Evolutionary conservation across 2,888 invertebrate genomes (phyloP).

Genomic region (Glaucopsyche alexis): DNA sequence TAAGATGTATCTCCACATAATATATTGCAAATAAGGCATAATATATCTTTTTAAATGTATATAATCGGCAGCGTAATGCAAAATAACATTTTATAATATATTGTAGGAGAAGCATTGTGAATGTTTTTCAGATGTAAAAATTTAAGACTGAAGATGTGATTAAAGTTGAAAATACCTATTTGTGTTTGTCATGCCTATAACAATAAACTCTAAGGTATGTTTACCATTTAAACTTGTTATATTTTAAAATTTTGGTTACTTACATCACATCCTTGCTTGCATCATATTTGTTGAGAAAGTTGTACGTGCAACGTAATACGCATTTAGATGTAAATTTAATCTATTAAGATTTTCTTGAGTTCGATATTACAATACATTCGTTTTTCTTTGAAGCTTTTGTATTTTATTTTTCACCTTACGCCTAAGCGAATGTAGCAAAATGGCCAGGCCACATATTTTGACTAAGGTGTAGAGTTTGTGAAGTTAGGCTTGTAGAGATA

Average conservation of each 20-base stretch:
- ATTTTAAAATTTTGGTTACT: background rate
- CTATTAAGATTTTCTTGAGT: background rate
- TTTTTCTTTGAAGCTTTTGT: background rate
- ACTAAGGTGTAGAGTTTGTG: no score
- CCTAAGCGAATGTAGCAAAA: no score
- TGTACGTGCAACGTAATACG: background rate
- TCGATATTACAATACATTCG: background rate
- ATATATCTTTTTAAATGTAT: background rate
- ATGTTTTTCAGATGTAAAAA: background rate
- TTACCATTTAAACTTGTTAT: background rate
- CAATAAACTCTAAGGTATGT: background rate
- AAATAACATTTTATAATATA: background rate
- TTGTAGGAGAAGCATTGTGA: background rate
- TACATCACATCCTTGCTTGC: background rate
- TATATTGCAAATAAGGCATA: background rate
- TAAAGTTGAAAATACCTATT: background rate
- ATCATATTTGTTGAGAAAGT: background rate
- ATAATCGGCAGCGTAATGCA: background rate
- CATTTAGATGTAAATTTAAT: background rate
- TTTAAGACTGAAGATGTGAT: constrained; percentile 3
- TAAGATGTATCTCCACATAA: constrained; percentile 1
- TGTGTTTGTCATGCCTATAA: background rate
- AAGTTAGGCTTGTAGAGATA: no score
- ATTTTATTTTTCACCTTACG: background rate
- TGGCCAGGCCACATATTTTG: no score